Percentiles rank a stretch among this genome's conserved stretches.
These are phyloP conservation scores for Sarcophilus harrisii DNA, from an alignment of 2,797 vertebrate species.

Conservation along the genomic window DNA sequence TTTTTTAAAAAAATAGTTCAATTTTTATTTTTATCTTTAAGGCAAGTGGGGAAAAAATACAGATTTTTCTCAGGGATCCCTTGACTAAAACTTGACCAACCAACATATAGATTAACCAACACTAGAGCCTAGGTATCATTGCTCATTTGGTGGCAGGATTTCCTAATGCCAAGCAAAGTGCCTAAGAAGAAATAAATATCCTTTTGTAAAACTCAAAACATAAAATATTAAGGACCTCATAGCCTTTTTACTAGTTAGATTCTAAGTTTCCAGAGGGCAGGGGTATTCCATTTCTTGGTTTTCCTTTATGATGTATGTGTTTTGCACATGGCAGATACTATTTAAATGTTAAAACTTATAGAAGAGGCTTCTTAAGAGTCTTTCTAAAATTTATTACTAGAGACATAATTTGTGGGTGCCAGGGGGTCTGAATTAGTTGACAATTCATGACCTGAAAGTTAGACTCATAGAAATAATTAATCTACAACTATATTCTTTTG, in stretches of 20 bases:
- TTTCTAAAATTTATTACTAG: accelerated
- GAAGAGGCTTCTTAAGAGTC: not conserved
- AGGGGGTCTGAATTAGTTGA: not conserved
- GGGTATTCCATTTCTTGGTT: not conserved
- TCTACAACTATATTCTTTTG: not conserved
- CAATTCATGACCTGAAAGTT: not conserved
- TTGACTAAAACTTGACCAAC: no score
- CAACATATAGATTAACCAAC: not conserved
- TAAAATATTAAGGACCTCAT: no score
- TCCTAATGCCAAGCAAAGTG: not conserved
- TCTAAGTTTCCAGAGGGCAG: not conserved
- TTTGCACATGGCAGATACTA: not conserved
- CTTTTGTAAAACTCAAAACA: not conserved
- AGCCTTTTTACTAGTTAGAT: not conserved
- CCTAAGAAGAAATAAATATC: not conserved
- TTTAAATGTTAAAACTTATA: accelerated
- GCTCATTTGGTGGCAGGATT: not conserved
- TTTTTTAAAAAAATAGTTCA: not conserved
- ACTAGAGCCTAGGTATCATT: accelerated
- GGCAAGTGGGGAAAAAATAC: no score
- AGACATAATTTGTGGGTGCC: accelerated
- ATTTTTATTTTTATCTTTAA: not conserved
- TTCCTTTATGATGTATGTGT: accelerated
- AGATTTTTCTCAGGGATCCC: not conserved
- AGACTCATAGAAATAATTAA: not conserved